Percentiles rank a stretch among this genome's conserved stretches.
Conservation (phyloP, 2,888 invertebrate species). For the Epistrophella euchroma region DNA sequence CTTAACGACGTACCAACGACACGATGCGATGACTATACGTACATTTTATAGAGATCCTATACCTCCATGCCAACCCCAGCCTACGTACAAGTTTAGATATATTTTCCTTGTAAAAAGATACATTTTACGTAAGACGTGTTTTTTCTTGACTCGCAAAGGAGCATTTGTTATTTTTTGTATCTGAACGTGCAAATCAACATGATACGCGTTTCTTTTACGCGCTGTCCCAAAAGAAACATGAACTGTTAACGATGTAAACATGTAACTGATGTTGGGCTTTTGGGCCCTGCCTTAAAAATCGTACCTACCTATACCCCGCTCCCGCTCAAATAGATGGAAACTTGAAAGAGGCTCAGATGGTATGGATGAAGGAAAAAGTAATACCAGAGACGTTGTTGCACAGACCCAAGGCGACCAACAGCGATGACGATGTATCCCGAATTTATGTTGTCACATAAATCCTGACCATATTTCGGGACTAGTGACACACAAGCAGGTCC, state of each 20-base stretch:
- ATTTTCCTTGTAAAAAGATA: slow-evolving; percentile 73
- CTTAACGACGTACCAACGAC: slow-evolving; percentile 55
- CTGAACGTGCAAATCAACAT: slow-evolving; percentile 75
- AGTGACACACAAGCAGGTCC: slow-evolving; percentile 9
- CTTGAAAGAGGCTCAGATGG: slow-evolving; percentile 18
- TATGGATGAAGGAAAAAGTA: not conserved
- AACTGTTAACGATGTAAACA: slow-evolving; percentile 76
- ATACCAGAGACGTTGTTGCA: not conserved
- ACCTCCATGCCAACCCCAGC: slow-evolving; percentile 48
- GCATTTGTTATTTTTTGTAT: slow-evolving; percentile 72
- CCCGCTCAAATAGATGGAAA: slow-evolving; percentile 26
- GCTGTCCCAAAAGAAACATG: slow-evolving; percentile 71
- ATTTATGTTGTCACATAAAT: slow-evolving; percentile 74
- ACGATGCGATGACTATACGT: slow-evolving; percentile 3
- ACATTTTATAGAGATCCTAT: slow-evolving; percentile 7
- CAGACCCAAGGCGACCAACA: slow-evolving; percentile 42
- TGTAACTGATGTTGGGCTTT: slow-evolving; percentile 66
- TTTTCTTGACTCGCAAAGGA: slow-evolving; percentile 43
- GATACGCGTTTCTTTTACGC: slow-evolving; percentile 56
- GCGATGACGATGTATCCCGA: slow-evolving; percentile 54
- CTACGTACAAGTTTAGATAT: slow-evolving; percentile 71
- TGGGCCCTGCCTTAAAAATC: slow-evolving; percentile 32
- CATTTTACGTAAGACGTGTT: slow-evolving; percentile 68
- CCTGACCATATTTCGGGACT: slow-evolving; percentile 54
- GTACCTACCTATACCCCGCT: not conserved